phyloP scores from a whole-genome alignment of 2,113 vertebrate species.

The Rostratula benghalensis region DNA sequence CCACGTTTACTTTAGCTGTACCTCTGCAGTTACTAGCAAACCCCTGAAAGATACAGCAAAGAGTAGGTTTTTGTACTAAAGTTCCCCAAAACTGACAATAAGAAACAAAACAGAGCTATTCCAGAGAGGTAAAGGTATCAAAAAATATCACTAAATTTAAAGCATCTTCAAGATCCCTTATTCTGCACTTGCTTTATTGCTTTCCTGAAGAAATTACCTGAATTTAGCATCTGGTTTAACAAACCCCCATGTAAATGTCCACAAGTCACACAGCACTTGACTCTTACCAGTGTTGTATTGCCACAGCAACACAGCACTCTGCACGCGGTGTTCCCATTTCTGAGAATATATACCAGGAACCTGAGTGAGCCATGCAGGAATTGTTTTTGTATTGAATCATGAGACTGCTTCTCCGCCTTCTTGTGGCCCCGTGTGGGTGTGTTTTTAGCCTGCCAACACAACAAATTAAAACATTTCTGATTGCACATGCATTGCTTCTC shows the following conservation, averaged over 20 bases:
- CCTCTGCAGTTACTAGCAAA: background rate
- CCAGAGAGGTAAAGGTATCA: background rate
- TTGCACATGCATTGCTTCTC: background rate
- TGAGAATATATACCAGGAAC: background rate
- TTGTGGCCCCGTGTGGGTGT: background rate
- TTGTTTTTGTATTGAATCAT: conserved; percentile 3
- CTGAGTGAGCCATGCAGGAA: background rate
- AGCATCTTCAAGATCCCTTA: background rate
- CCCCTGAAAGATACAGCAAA: background rate
- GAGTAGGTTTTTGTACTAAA: background rate
- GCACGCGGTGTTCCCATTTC: background rate
- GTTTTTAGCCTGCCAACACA: conserved; percentile 45
- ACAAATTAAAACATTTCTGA: conserved; percentile 47
- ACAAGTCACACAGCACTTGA: background rate
- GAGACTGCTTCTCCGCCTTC: background rate
- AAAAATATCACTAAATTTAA: background rate
- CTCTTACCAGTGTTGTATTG: accelerated
- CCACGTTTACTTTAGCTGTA: background rate
- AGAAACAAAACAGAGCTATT: background rate
- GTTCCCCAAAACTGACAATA: background rate
- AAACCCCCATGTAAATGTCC: background rate
- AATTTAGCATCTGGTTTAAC: background rate
- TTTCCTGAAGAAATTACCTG: background rate
- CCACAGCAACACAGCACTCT: background rate
- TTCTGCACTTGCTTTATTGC: background rate